A percentile compares a stretch with the other conserved stretches of the same genome.
phyloP scores from a whole-genome alignment of 2,113 vertebrate species.

The Oostethus manadensis region DNA sequence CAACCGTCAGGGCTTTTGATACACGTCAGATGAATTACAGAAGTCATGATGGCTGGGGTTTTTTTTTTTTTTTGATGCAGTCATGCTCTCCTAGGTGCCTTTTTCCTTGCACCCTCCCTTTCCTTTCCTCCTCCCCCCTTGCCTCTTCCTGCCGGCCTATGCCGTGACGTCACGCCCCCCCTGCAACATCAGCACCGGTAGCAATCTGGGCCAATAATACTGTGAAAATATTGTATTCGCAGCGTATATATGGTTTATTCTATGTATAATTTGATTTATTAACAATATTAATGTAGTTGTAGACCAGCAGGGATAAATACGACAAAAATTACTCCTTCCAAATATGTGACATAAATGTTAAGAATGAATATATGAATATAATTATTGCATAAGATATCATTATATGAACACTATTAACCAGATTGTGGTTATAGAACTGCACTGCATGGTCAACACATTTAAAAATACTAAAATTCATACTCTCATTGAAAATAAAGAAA shows the following conservation, averaged over 20 bases:
- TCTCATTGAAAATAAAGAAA: too few relatives aligned
- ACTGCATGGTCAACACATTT: too few relatives aligned
- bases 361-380: too few relatives aligned
- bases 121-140: slow-evolving; percentile 26
- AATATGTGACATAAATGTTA: too few relatives aligned
- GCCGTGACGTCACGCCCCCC: slow-evolving; percentile 69
- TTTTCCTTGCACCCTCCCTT: slow-evolving; percentile 38
- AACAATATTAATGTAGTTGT: too few relatives aligned
- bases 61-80: slow-evolving; percentile 58
- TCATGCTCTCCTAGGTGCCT: slow-evolving; percentile 63
- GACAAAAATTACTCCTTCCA: too few relatives aligned
- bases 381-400: too few relatives aligned
- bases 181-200: slow-evolving; percentile 68
- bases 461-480: too few relatives aligned
- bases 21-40: slow-evolving; percentile 33
- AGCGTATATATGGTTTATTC: background rate
- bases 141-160: slow-evolving; percentile 44
- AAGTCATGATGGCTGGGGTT: slow-evolving; percentile 43
- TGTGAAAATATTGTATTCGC: background rate
- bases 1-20: slow-evolving; percentile 33
- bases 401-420: too few relatives aligned
- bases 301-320: too few relatives aligned
- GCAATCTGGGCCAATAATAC: background rate
- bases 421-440: too few relatives aligned
- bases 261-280: background rate